A percentile compares a stretch with the other conserved stretches of the same genome.
Evolutionary conservation across 2,797 vertebrate genomes (phyloP).

Genomic region (Fringilla coelebs): DNA sequence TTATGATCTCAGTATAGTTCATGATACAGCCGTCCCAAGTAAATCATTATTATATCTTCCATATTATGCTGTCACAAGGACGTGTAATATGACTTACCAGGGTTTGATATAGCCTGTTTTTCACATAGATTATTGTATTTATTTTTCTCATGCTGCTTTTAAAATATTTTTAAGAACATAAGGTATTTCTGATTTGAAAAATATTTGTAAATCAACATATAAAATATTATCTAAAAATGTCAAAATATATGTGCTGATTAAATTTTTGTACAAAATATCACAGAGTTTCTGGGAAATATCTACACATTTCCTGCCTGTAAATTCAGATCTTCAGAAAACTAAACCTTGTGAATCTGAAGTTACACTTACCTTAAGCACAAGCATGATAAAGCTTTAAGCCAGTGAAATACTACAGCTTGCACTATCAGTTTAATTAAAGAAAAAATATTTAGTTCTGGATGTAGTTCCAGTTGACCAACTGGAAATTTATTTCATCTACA

Average conservation of each 20-base stretch:
- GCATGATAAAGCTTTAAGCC: not conserved
- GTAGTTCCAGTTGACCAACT: not conserved
- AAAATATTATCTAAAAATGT: not conserved
- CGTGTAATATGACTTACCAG: not conserved
- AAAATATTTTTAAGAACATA: not conserved
- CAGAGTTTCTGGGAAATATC: not conserved
- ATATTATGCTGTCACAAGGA: not conserved
- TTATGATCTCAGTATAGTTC: not conserved
- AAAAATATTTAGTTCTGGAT: not conserved
- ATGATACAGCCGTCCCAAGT: not conserved
- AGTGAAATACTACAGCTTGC: not conserved
- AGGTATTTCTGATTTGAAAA: not conserved
- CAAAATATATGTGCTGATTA: not conserved
- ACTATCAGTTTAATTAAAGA: not conserved
- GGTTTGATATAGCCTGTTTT: not conserved
- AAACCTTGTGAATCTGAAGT: not conserved
- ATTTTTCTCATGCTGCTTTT: not conserved
- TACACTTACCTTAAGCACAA: not conserved
- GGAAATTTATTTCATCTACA: not conserved
- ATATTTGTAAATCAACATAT: not conserved
- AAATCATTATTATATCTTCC: not conserved
- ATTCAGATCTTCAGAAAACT: not conserved
- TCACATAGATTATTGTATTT: not conserved
- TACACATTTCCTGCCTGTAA: not conserved
- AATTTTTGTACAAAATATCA: not conserved